A percentile compares a stretch with the other conserved stretches of the same genome.
phyloP scores from a whole-genome alignment of 2,888 invertebrate species.

The Folsomia candida region DNA sequence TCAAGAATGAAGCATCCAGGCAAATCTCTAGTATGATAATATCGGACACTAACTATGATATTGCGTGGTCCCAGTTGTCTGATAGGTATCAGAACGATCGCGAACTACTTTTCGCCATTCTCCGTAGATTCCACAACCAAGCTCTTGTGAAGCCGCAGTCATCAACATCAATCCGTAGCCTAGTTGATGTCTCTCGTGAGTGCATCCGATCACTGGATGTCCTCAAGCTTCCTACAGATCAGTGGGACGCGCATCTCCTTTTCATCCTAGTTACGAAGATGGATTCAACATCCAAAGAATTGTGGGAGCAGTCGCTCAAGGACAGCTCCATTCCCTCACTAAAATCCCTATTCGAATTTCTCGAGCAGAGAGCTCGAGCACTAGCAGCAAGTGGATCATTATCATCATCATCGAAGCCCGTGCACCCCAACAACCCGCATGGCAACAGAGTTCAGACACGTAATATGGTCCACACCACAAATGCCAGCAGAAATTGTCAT shows the following conservation, averaged over 20 bases:
- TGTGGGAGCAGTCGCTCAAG: constrained; percentile 22
- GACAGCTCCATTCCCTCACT: constrained; percentile 15
- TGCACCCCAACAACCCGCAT: background rate
- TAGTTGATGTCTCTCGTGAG: constrained; percentile 25
- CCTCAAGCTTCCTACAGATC: background rate
- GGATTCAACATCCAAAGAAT: constrained; percentile 16
- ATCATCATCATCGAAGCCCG: too few relatives aligned
- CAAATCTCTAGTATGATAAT: constrained; percentile 12
- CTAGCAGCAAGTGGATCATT: constrained; percentile 16
- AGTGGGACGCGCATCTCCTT: constrained; percentile 16
- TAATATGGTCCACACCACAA: too few relatives aligned
- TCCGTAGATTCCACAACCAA: constrained; percentile 16
- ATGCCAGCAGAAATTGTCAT: too few relatives aligned
- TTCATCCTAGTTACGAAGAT: constrained; percentile 15
- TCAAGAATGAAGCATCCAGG: constrained; percentile 29
- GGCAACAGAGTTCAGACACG: too few relatives aligned
- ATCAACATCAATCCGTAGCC: constrained; percentile 9
- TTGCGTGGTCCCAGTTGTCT: constrained; percentile 24
- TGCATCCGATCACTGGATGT: constrained; percentile 19
- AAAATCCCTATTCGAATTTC: constrained; percentile 11
- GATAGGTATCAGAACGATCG: constrained; percentile 30
- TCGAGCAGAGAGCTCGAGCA: constrained; percentile 22
- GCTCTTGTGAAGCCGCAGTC: constrained; percentile 1
- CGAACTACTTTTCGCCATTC: constrained; percentile 20
- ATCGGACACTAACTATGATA: constrained; percentile 30